A percentile compares a stretch with the other conserved stretches of the same genome.
Evolutionary conservation across 92 coral and sea anemone species (phyloP).

Genomic region (Parazoanthus atlanticus): DNA sequence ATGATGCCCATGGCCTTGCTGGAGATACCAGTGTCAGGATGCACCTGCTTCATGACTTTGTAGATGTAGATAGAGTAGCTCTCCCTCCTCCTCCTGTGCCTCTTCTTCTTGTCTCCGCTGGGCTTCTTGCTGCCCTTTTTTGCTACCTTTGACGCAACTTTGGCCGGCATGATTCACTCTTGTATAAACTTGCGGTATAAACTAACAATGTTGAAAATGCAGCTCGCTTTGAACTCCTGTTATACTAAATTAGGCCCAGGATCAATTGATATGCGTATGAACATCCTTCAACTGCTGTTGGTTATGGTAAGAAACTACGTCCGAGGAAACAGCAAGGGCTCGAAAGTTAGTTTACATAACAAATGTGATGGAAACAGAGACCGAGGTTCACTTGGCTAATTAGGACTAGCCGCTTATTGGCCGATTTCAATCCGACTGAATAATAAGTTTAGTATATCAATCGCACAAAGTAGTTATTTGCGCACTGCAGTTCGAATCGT

Average conservation of each 20-base stretch:
- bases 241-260: conserved; percentile 19
- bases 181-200: conserved; percentile 21
- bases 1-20: not conserved
- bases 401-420: conserved; percentile 15
- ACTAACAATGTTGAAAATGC: conserved; percentile 21
- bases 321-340: conserved; percentile 29
- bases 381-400: too few relatives aligned
- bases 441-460: conserved; percentile 20
- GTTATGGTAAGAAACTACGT: conserved; percentile 22
- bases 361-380: too few relatives aligned
- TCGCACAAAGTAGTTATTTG: conserved; percentile 24
- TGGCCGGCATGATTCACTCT: conserved; percentile 20
- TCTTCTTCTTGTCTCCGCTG: not conserved
- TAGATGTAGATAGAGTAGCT: too few relatives aligned
- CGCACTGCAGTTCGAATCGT: conserved; percentile 6
- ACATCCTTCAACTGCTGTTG: too few relatives aligned
- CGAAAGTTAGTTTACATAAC: conserved; percentile 10
- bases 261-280: conserved; percentile 18
- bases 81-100: too few relatives aligned
- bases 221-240: conserved; percentile 24
- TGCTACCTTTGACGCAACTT: not conserved
- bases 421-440: conserved; percentile 20
- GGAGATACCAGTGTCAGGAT: conserved; percentile 27
- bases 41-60: not conserved
- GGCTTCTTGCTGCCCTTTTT: too few relatives aligned